These are phyloP conservation scores for Xyliphius kryptos DNA, from an alignment of 2,113 vertebrate species.

Conservation along the genomic window DNA sequence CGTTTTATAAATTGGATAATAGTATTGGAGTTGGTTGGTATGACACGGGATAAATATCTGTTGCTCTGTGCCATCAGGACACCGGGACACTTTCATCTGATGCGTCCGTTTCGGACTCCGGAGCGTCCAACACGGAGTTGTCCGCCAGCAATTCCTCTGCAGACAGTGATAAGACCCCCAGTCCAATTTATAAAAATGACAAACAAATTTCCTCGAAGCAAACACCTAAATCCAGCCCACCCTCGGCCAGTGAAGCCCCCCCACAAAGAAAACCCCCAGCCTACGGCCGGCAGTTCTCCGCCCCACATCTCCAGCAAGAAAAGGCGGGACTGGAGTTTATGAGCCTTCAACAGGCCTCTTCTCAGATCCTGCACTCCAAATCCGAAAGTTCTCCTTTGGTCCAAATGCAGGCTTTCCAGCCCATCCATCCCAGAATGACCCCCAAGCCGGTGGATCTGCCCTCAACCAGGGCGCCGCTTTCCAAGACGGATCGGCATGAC, in stretches of 20 bases:
- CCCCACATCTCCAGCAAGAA: constrained; percentile 48
- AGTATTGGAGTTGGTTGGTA: no score
- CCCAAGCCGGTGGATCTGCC: constrained; percentile 47
- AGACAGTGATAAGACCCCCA: constrained; percentile 41
- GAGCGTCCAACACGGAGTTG: constrained; percentile 46
- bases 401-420: constrained; percentile 44
- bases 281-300: constrained; percentile 52
- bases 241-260: constrained; percentile 3
- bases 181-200: constrained; percentile 46
- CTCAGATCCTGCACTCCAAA: constrained; percentile 49
- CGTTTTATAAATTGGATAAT: no score
- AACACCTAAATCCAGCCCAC: constrained; percentile 16
- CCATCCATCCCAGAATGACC: constrained; percentile 46
- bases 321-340: no score
- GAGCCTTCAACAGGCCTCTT: no score
- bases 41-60: no score
- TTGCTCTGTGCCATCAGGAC: constrained; percentile 34
- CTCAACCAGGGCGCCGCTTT: constrained; percentile 26
- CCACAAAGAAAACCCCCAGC: constrained; percentile 47
- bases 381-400: constrained; percentile 50
- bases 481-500: constrained; percentile 42
- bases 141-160: constrained; percentile 54
- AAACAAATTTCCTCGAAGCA: constrained; percentile 16
- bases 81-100: constrained; percentile 48
- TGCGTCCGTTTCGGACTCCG: constrained; percentile 48